Evolutionary conservation across 2,888 invertebrate species (phyloP), one percentile per base, ranked within the genome.

Genomic region (Sarcophaga subvicina): DNA sequence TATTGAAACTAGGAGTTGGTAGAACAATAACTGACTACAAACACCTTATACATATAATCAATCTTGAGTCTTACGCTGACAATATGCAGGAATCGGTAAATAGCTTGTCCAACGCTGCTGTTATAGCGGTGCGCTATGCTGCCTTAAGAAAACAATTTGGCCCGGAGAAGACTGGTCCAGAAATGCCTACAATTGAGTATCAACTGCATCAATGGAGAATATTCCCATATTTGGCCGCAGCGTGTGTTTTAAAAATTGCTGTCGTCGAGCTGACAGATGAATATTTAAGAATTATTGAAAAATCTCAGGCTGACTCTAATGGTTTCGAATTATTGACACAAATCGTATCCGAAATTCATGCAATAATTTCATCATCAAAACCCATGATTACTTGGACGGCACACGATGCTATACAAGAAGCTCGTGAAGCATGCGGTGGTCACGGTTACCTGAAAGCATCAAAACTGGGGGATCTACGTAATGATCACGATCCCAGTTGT

Each of bases 401-500:
- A 45, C 94, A 96, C 80, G 96, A 97, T 92, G 96, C 95, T 20
- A 96, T 98, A 88, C 97, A 97, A 92, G 97, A 98, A 88, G 96
- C 96, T 89, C 94, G 98, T 85, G 97, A 98, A 93, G 96, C 97
- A 5, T 98, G 98, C 90, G 98, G 97, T 20, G 98, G 98, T 0
- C 98, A 98, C 93, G 98, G 98, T 6, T 98, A 97, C 91, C 92
- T 96, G 64, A 92, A 90, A 54, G 96, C 96, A n/a, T 95, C 98
- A 22, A 96, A 97, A 89, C 94, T 99, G 37, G 98, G 98, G 59
- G 96, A 97, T 88, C 94, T 99, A 85, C 95, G 98, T 12, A 96
- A 96, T 91, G 97, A 97, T 93, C 97, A 98, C 93, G 99, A 99
- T 93, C 97, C 98, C 0, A 96, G 97, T 63, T 97, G 97, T 80